Evolutionary conservation across 30 jellyfish, hydroid and myxozoan species (phyloP).

Genomic region (Hydractinia symbiolongicarpus): DNA sequence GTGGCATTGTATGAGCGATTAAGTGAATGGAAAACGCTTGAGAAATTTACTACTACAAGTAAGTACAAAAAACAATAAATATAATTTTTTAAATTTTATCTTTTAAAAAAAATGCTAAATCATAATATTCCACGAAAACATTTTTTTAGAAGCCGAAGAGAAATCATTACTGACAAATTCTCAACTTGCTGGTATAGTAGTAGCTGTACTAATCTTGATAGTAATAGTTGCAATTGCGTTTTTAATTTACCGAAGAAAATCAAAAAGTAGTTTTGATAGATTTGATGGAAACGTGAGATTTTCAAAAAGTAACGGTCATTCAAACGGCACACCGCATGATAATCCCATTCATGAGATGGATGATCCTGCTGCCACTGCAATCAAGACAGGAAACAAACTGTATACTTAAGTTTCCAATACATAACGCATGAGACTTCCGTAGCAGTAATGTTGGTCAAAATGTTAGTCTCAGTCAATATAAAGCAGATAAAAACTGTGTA

Average conservation of each 20-base stretch:
- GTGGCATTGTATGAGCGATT: background rate
- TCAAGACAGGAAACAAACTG: constrained; percentile 1
- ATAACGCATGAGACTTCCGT: no score
- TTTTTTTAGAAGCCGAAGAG: background rate
- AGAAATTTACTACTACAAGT: background rate
- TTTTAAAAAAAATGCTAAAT: background rate
- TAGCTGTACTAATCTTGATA: background rate
- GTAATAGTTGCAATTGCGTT: background rate
- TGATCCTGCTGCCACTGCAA: constrained; percentile 23
- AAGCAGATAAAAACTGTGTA: no score
- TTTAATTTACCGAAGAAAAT: background rate
- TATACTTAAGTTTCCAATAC: background rate
- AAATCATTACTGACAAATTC: background rate
- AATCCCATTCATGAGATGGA: constrained; percentile 1
- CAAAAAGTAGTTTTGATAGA: background rate
- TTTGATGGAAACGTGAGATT: constrained; percentile 8
- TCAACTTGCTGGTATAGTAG: constrained; percentile 3
- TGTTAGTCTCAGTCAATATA: no score
- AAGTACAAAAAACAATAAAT: background rate
- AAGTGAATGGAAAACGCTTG: background rate
- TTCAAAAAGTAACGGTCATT: constrained; percentile 8
- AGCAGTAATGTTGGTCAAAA: no score
- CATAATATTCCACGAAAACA: background rate
- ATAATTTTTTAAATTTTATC: background rate
- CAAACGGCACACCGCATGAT: background rate